phyloP scores from a whole-genome alignment of 1,140 invertebrate genomes.

The Plodia interpunctella region DNA sequence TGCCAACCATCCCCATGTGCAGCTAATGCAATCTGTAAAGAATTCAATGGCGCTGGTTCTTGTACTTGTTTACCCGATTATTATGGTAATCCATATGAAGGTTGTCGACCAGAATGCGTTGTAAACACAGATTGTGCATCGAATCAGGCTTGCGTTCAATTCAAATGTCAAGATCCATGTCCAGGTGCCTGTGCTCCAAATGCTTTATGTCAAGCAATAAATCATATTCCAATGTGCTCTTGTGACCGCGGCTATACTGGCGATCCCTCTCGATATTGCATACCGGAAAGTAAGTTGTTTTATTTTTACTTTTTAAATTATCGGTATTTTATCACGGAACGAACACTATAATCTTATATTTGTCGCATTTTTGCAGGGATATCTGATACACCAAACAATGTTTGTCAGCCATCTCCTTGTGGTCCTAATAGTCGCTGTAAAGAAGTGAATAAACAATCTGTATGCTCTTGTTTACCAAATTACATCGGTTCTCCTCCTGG shows the following conservation, averaged over 20 bases:
- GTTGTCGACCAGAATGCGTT: slow-evolving; percentile 84
- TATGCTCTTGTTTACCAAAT: slow-evolving; percentile 81
- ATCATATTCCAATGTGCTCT: slow-evolving; percentile 86
- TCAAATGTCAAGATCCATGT: slow-evolving; percentile 85
- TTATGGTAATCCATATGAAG: slow-evolving; percentile 85
- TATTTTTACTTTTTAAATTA: neutral
- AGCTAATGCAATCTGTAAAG: slow-evolving; percentile 86
- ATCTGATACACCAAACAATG: slow-evolving; percentile 62
- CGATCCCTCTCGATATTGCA: slow-evolving; percentile 83
- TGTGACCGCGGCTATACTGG: slow-evolving; percentile 84
- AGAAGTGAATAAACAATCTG: slow-evolving; percentile 77
- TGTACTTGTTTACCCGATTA: slow-evolving; percentile 85
- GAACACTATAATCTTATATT: slow-evolving; percentile 1
- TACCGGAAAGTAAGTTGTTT: slow-evolving; percentile 76
- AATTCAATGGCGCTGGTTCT: slow-evolving; percentile 85
- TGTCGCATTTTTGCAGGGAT: slow-evolving; percentile 39
- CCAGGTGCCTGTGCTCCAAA: slow-evolving; percentile 84
- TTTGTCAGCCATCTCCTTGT: slow-evolving; percentile 81
- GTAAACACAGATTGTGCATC: slow-evolving; percentile 84
- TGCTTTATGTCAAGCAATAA: slow-evolving; percentile 84
- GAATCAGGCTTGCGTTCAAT: slow-evolving; percentile 82
- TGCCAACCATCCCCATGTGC: slow-evolving; percentile 88
- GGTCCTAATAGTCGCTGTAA: slow-evolving; percentile 83
- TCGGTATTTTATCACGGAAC: no score
- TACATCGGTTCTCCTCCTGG: slow-evolving; percentile 80